Evolutionary conservation across 2,113 vertebrate species (phyloP).

Genomic region (Callorhinus ursinus): DNA sequence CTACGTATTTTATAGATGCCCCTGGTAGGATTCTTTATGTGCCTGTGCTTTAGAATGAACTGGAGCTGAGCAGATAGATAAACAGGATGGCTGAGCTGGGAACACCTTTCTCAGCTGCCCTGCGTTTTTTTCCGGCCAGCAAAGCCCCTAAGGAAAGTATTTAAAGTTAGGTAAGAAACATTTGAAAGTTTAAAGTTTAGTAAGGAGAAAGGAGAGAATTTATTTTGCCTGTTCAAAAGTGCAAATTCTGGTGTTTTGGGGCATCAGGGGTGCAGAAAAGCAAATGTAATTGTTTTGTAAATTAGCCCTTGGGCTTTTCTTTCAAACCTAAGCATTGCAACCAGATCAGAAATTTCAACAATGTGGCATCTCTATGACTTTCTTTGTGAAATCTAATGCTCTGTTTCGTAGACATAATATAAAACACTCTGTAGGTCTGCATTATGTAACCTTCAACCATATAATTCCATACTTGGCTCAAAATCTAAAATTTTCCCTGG

Average conservation of each 20-base stretch:
- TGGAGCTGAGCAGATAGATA: slow-evolving; percentile 15
- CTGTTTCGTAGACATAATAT: slow-evolving; percentile 57
- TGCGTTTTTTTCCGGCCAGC: slow-evolving; percentile 22
- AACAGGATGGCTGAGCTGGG: slow-evolving; percentile 55
- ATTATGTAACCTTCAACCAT: slow-evolving; percentile 60
- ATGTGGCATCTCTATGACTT: slow-evolving; percentile 61
- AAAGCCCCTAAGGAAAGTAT: slow-evolving; percentile 39
- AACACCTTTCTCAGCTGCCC: neutral
- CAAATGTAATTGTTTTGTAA: slow-evolving; percentile 65
- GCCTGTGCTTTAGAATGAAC: slow-evolving; percentile 37
- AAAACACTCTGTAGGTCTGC: slow-evolving; percentile 62
- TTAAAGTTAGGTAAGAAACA: slow-evolving; percentile 67
- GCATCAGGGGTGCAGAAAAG: slow-evolving; percentile 30
- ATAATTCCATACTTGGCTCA: slow-evolving; percentile 69
- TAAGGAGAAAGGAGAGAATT: slow-evolving; percentile 51
- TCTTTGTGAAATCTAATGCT: slow-evolving; percentile 60
- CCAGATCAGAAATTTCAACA: slow-evolving; percentile 72
- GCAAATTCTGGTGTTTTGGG: slow-evolving; percentile 62
- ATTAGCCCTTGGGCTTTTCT: slow-evolving; percentile 68
- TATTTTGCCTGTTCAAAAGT: slow-evolving; percentile 67
- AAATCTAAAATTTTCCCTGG: slow-evolving; percentile 68
- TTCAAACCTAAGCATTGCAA: slow-evolving; percentile 54
- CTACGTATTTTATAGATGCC: slow-evolving; percentile 52
- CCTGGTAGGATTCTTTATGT: slow-evolving; percentile 62
- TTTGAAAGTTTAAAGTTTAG: slow-evolving; percentile 66